A percentile compares a stretch with the other conserved stretches of the same genome.
Conservation (phyloP, 37 sponge, comb jelly and placozoan species). For the Cliona cf. orientalis region DNA sequence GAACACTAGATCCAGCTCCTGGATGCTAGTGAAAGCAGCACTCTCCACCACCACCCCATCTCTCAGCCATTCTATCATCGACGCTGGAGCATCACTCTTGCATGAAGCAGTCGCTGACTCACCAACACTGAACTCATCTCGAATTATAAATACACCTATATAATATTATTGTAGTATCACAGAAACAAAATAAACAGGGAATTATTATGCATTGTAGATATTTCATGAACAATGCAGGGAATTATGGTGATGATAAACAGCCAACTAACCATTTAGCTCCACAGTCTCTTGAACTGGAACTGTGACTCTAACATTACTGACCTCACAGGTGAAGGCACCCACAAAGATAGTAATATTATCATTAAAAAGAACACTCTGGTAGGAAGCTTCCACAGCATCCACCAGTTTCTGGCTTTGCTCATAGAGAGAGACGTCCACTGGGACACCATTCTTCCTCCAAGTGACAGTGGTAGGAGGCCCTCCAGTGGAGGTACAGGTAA, state of each 20-base stretch:
- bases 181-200: too few relatives aligned
- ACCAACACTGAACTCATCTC: constrained; percentile 4
- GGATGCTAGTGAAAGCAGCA: too few relatives aligned
- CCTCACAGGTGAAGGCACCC: constrained; percentile 10
- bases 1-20: too few relatives aligned
- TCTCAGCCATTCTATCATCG: constrained; percentile 14
- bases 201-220: too few relatives aligned
- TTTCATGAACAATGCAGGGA: too few relatives aligned
- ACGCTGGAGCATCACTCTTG: constrained; percentile 1
- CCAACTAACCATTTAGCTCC: constrained; percentile 16
- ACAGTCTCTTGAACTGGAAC: background rate
- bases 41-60: too few relatives aligned
- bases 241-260: background rate
- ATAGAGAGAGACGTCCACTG: background rate
- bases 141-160: background rate
- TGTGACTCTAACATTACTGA: background rate
- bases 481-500: constrained; percentile 36
- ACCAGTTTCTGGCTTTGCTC: background rate
- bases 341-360: background rate
- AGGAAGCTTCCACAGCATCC: constrained; percentile 17
- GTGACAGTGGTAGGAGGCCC: constrained; percentile 18
- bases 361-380: background rate
- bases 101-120: background rate
- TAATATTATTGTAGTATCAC: too few relatives aligned
- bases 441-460: constrained; percentile 25